These are phyloP conservation scores for Ascaphus truei DNA, from an alignment of 2,113 vertebrate species.

Conservation along the genomic window DNA sequence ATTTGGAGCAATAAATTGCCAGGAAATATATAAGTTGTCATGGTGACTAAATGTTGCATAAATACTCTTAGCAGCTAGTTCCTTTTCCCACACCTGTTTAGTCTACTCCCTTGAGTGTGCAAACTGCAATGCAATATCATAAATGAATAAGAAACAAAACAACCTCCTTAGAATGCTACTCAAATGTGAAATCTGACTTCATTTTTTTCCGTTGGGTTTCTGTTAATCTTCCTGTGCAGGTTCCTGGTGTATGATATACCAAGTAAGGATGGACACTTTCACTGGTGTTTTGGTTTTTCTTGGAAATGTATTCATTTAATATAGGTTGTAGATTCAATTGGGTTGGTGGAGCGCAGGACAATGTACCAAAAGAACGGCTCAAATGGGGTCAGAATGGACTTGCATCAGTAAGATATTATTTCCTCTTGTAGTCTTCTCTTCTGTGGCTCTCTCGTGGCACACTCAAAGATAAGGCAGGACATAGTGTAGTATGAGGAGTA, in stretches of 20 bases:
- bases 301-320: no score
- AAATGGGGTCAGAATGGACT: no score
- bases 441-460: no score
- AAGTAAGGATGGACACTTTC: no score
- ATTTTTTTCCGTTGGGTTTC: background rate
- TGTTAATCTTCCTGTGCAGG: background rate
- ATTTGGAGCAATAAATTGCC: conserved; percentile 11
- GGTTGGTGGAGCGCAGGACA: no score
- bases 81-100: background rate
- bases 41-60: conserved; percentile 34
- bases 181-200: background rate
- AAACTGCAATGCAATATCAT: conserved; percentile 34
- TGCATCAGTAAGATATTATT: no score
- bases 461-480: no score
- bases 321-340: no score
- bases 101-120: conserved; percentile 10
- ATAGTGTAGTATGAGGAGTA: no score
- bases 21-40: conserved; percentile 1
- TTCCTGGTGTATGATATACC: background rate
- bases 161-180: background rate
- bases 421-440: no score
- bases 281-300: no score
- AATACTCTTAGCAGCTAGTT: conserved; percentile 11
- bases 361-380: no score
- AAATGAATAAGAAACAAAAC: conserved; percentile 23